These are phyloP conservation scores for Callorhinus ursinus DNA, from an alignment of 2,113 vertebrate species.

Conservation along the genomic window DNA sequence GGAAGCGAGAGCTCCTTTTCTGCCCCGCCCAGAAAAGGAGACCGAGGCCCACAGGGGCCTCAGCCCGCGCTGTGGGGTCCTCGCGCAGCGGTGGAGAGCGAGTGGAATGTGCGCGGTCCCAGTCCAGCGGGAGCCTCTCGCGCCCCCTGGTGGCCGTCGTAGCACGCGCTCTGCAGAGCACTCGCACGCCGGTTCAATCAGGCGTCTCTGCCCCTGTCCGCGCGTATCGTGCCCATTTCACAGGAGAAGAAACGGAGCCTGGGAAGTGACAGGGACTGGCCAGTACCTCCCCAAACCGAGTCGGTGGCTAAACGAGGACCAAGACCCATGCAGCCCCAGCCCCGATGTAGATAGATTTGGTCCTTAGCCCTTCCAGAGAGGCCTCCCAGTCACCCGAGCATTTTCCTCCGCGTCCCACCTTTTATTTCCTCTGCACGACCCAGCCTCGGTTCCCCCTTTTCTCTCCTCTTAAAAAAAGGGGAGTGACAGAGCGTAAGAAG, in stretches of 20 bases:
- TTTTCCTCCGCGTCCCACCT: background rate
- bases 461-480: background rate
- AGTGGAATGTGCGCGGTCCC: fast-evolving
- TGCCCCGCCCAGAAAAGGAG: background rate
- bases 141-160: background rate
- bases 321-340: background rate
- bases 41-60: background rate
- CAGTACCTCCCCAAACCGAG: background rate
- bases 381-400: background rate
- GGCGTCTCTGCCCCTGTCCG: background rate
- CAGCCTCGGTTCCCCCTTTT: background rate
- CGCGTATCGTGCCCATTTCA: background rate
- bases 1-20: background rate
- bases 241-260: background rate
- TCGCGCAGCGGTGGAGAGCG: fast-evolving
- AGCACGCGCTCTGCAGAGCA: fast-evolving
- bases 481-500: background rate
- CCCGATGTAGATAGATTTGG: background rate
- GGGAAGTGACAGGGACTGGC: background rate
- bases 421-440: background rate
- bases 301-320: background rate
- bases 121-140: background rate
- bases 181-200: fast-evolving
- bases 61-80: too few species aligned
- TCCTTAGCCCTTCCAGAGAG: background rate